Conservation (phyloP, 2,797 vertebrate genomes). For the Notamacropus eugenii region DNA sequence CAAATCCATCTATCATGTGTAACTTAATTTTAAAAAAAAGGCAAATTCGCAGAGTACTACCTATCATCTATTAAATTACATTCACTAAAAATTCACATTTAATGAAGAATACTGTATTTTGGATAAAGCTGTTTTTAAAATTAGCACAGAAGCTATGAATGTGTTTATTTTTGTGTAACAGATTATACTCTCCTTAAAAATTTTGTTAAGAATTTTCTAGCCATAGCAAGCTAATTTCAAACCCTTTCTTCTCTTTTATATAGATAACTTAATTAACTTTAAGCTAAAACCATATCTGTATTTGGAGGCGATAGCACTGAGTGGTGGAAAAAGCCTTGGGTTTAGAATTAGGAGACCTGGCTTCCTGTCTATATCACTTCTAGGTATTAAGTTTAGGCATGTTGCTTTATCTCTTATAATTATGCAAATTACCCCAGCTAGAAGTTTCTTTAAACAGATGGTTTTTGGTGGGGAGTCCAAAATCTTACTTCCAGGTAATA, state of each 20-base stretch:
- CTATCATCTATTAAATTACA: constrained; percentile 28
- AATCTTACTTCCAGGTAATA: not conserved
- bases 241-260: constrained; percentile 15
- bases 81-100: constrained; percentile 3
- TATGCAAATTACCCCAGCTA: not conserved
- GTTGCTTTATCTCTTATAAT: not conserved
- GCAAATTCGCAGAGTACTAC: too few relatives aligned
- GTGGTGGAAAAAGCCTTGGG: not conserved
- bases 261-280: constrained; percentile 20
- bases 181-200: not conserved
- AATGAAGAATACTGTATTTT: constrained; percentile 44
- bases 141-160: not conserved
- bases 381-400: not conserved
- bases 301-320: not conserved
- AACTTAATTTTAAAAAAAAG: too few relatives aligned
- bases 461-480: not conserved
- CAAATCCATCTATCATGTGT: not conserved
- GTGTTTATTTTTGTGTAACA: constrained; percentile 43
- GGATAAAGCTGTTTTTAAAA: constrained; percentile 39
- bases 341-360: not conserved
- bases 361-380: not conserved
- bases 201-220: not conserved
- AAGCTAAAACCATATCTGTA: not conserved
- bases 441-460: not conserved
- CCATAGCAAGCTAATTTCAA: not conserved